Evolutionary conservation across 2,113 vertebrate genomes (phyloP).

Genomic region (Tragulus kanchil): DNA sequence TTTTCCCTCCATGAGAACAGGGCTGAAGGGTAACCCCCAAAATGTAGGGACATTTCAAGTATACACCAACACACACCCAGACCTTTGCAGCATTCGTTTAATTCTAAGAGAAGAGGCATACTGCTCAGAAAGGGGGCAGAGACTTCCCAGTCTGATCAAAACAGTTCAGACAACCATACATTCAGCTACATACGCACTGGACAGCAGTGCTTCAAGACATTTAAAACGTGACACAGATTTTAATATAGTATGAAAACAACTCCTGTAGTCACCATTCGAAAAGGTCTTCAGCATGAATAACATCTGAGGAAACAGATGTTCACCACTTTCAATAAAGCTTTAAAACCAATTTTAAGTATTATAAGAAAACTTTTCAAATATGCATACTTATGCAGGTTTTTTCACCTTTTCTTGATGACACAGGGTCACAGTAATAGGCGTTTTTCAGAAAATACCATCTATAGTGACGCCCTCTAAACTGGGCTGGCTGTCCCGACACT

Average conservation of each 20-base stretch:
- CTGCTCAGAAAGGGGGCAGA: constrained; percentile 35
- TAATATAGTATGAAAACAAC: not conserved
- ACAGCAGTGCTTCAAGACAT: constrained; percentile 31
- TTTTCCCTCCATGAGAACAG: not conserved
- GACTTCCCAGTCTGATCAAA: not conserved
- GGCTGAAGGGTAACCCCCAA: not conserved
- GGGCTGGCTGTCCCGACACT: not conserved
- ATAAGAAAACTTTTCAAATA: constrained; percentile 60
- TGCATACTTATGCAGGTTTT: not conserved
- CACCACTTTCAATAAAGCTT: constrained; percentile 67
- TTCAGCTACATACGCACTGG: not conserved
- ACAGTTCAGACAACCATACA: not conserved
- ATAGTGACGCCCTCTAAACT: not conserved
- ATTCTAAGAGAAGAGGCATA: constrained; percentile 18
- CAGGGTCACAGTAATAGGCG: not conserved
- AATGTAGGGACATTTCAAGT: constrained; percentile 56
- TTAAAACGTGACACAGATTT: constrained; percentile 19
- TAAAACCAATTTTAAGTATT: constrained; percentile 9
- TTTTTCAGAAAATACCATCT: not conserved
- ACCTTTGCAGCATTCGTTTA: constrained; percentile 33
- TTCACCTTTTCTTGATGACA: constrained; percentile 55
- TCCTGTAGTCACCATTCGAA: constrained; percentile 50
- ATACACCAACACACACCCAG: not conserved
- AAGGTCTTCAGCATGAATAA: constrained; percentile 66
- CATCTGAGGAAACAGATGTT: constrained; percentile 60